Percentiles rank a stretch among this genome's conserved stretches.
Evolutionary conservation across 2,888 invertebrate species (phyloP).

Genomic region (Coleophora flavipennella): DNA sequence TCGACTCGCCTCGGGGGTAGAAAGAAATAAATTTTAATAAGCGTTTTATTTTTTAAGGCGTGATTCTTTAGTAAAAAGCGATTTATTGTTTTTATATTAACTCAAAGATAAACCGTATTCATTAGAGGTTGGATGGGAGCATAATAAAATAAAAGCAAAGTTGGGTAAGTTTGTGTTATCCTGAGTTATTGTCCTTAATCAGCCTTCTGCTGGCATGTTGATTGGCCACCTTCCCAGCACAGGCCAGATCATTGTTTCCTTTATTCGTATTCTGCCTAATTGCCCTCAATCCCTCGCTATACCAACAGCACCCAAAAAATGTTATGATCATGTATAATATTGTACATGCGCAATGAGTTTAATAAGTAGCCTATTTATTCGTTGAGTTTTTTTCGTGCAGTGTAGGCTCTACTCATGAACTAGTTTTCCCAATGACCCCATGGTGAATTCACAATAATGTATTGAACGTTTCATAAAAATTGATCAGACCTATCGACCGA

Average conservation of each 20-base stretch:
- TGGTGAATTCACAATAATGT: too few relatives aligned
- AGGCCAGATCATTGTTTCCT: constrained; percentile 42
- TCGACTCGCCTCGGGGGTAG: constrained; percentile 55
- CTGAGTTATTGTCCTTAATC: constrained; percentile 69
- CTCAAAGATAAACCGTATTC: constrained; percentile 71
- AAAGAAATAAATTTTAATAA: constrained; percentile 74
- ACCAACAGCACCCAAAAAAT: too few relatives aligned
- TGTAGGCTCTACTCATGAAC: too few relatives aligned
- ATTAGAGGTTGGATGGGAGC: constrained; percentile 71
- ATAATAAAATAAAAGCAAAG: constrained; percentile 66
- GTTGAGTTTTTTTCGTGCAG: too few relatives aligned
- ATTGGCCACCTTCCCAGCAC: constrained; percentile 38
- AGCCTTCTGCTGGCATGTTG: constrained; percentile 53
- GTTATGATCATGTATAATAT: too few relatives aligned
- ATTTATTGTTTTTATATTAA: constrained; percentile 70
- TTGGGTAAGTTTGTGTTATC: constrained; percentile 62
- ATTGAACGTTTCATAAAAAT: too few relatives aligned
- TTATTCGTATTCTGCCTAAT: constrained; percentile 50
- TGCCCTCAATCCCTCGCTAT: constrained; percentile 16
- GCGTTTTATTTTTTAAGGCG: constrained; percentile 72
- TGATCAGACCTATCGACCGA: too few relatives aligned
- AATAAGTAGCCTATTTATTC: too few relatives aligned
- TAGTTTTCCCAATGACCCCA: too few relatives aligned
- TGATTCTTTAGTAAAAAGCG: constrained; percentile 72
- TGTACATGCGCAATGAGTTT: too few relatives aligned